Conservation (phyloP, 2,113 vertebrate species). For the Picathartes gymnocephalus region DNA sequence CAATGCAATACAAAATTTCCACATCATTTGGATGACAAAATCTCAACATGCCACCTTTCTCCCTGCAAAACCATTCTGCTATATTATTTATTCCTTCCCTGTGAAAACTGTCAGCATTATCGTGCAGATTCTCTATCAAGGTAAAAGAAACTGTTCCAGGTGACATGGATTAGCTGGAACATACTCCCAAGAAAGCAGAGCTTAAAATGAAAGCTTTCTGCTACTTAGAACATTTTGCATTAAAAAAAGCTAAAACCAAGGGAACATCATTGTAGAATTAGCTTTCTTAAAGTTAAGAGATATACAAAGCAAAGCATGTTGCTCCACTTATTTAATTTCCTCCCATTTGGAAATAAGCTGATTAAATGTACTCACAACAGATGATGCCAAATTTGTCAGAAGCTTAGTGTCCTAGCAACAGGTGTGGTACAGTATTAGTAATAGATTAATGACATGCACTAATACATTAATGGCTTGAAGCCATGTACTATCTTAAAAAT, state of each 20-base stretch:
- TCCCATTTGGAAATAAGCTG: conserved; percentile 75
- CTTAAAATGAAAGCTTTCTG: not conserved
- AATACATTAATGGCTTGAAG: conserved; percentile 31
- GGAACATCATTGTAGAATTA: not conserved
- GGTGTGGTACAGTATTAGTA: conserved; percentile 66
- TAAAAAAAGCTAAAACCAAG: not conserved
- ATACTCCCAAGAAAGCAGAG: not conserved
- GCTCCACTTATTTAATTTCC: conserved; percentile 9
- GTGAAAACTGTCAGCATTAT: not conserved
- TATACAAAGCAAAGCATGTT: not conserved
- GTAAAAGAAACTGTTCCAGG: not conserved
- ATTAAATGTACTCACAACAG: conserved; percentile 80
- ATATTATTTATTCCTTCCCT: not conserved
- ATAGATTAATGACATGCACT: conserved; percentile 20
- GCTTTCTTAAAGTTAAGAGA: not conserved
- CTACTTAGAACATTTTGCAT: not conserved
- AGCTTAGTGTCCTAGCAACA: conserved; percentile 86
- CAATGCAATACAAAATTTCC: not conserved
- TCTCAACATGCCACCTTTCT: not conserved
- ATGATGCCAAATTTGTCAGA: conserved; percentile 78
- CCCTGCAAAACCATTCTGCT: not conserved
- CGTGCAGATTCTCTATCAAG: not conserved
- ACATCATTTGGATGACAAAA: not conserved
- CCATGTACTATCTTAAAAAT: not conserved
- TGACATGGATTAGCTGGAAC: not conserved